phyloP scores from a whole-genome alignment of 1,140 invertebrate species.

The Trigoniulus corallinus region DNA sequence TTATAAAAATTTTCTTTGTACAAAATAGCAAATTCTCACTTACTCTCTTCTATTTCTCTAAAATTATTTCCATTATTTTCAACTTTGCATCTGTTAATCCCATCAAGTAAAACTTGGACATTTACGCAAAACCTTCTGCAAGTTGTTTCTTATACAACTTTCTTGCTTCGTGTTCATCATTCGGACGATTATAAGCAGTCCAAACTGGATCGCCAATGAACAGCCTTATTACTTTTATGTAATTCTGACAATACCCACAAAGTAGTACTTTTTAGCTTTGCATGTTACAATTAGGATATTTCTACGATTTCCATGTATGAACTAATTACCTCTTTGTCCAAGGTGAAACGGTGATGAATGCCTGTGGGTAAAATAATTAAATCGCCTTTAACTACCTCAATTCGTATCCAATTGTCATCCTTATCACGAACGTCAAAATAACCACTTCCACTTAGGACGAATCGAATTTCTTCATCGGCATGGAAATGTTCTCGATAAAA shows the following conservation, averaged over 20 bases:
- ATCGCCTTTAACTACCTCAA: conserved; percentile 67
- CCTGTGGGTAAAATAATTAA: conserved; percentile 86
- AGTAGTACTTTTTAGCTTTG: neutral
- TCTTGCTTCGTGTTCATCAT: conserved; percentile 64
- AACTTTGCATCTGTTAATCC: too few relatives aligned
- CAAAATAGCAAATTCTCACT: too few relatives aligned
- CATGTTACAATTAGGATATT: neutral
- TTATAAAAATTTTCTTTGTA: too few relatives aligned
- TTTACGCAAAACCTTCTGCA: neutral
- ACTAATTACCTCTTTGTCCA: conserved; percentile 53
- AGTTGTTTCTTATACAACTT: conserved; percentile 34
- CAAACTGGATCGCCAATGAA: conserved; percentile 88
- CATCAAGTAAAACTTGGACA: too few relatives aligned
- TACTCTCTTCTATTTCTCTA: too few relatives aligned
- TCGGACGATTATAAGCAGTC: conserved; percentile 73
- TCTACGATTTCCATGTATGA: conserved; percentile 5
- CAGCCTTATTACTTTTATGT: conserved; percentile 63
- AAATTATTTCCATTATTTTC: too few relatives aligned
- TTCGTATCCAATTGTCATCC: conserved; percentile 85
- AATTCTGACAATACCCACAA: conserved; percentile 47
- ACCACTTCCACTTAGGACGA: conserved; percentile 66
- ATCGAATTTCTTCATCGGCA: conserved; percentile 91
- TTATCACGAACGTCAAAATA: conserved; percentile 91
- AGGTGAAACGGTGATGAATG: conserved; percentile 92
- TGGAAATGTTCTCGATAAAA: conserved; percentile 93